Conservation (phyloP, 1,140 invertebrate genomes). For the Bombus confusus region DNA sequence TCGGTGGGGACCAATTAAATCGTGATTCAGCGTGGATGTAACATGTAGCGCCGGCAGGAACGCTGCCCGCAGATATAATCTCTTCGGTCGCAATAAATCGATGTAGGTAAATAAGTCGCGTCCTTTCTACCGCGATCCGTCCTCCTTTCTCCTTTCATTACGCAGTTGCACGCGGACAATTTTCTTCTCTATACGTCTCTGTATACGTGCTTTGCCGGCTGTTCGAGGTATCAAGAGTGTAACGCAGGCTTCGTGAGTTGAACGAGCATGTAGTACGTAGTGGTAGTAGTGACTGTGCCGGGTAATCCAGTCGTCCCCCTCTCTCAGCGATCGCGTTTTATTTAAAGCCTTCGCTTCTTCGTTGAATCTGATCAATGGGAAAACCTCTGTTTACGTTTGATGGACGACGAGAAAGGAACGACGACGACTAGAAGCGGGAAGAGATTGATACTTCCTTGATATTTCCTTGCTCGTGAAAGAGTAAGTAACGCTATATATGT, state of each 20-base stretch:
- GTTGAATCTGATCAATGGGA: constrained; percentile 5
- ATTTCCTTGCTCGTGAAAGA: neutral
- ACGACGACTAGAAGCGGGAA: neutral
- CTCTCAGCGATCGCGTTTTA: neutral
- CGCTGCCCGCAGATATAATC: constrained; percentile 62
- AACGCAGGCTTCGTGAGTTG: too few species aligned
- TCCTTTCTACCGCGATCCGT: constrained; percentile 49
- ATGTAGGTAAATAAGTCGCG: constrained; percentile 71
- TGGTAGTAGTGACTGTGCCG: too few species aligned
- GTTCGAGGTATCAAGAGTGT: too few species aligned
- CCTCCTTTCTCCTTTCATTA: constrained; percentile 63
- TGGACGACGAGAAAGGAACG: neutral
- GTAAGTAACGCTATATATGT: neutral
- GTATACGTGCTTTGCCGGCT: neutral
- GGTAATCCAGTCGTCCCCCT: neutral
- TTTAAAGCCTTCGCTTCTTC: neutral
- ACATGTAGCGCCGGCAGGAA: neutral
- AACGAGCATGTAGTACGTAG: too few species aligned
- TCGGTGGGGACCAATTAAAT: constrained; percentile 64
- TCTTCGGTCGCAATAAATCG: constrained; percentile 66
- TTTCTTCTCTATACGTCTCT: neutral
- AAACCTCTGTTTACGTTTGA: neutral
- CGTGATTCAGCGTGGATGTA: constrained; percentile 59
- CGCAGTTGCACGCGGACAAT: constrained; percentile 30
- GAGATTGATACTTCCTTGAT: neutral